Evolutionary conservation across 2,797 vertebrate species (phyloP), one percentile per base, ranked within the genome.

Genomic region (Poeciliopsis infans): DNA sequence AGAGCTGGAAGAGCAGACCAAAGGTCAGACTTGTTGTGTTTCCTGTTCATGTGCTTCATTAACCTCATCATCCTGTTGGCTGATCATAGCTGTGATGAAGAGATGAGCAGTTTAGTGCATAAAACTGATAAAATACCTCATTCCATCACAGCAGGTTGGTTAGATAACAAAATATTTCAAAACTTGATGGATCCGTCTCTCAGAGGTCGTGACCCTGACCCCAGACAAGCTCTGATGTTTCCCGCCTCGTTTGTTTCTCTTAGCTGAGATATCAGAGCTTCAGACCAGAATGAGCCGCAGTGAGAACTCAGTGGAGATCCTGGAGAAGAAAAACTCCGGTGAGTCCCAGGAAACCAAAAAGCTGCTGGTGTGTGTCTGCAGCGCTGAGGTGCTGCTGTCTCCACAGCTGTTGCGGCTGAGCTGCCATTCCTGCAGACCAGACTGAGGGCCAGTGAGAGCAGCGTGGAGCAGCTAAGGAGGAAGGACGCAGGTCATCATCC

Each of bases 371-470:
- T 47, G 16, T 51, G 18, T 36, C 18, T 39, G 33, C 64, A 41
- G 18, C 39, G 20, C 64, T 68, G 11, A n/a, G 64, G 11, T 59
- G 68, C 31, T 36, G 51, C 8, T 74, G n/a, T 75, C 13, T 75
- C 25, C 33, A 15, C 72, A 94, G 93, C 69, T 1, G 23, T 90
- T 25, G 82, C 82, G 0, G 73, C 53, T 0, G 89, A 92, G 72
- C 76, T 94, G 36, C 87, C 88, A 0, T 93, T 93, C 87, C 86
- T 94, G 72, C 88, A 88, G 86, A 91, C 74, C 0, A 91, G 93
- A 75, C 88, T 94, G 75, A 86, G 93, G 39, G 92, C 90, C 0
- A 92, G 83, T 1, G 93, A 94, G 83, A 88, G 11, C 59, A 85
- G 82, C 0, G 77, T 93, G 84, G 92, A 94, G 46, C 88, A 93